Conservation (phyloP, 1,140 invertebrate species). For the Eumeta japonica region DNA sequence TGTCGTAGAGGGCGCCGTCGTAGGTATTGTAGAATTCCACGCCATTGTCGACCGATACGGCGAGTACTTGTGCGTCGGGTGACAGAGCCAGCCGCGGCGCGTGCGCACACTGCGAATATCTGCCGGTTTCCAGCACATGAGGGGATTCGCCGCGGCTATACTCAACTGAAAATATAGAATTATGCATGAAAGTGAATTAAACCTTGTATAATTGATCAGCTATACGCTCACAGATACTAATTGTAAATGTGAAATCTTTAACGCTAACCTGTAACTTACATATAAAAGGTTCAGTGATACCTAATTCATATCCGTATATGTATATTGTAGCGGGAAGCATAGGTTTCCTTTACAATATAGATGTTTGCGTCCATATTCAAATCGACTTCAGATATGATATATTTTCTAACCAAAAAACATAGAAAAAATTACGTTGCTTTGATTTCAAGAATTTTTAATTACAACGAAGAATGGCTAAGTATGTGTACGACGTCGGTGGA, state of each 20-base stretch:
- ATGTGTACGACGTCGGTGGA: too few species aligned
- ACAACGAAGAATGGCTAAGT: too few species aligned
- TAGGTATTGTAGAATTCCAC: conserved; percentile 72
- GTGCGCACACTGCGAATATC: conserved; percentile 55
- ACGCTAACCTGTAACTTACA: conserved; percentile 1
- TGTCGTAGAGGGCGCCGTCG: conserved; percentile 63
- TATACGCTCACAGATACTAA: too few species aligned
- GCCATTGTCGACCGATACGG: conserved; percentile 63
- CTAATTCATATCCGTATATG: conserved; percentile 8
- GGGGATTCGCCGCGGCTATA: conserved; percentile 77
- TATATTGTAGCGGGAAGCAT: too few species aligned
- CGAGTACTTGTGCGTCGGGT: conserved; percentile 74
- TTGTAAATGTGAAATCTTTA: too few species aligned
- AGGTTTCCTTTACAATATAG: too few species aligned
- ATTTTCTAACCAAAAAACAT: too few species aligned
- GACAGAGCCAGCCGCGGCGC: conserved; percentile 66
- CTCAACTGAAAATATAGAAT: conserved; percentile 63
- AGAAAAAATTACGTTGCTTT: too few species aligned
- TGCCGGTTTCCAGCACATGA: conserved; percentile 64
- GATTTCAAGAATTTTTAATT: too few species aligned
- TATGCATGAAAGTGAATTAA: neutral
- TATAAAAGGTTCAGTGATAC: conserved; percentile 4
- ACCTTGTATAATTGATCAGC: too few species aligned
- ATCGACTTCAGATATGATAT: too few species aligned
- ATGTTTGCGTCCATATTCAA: too few species aligned